Evolutionary conservation across 2,888 invertebrate species (phyloP), one percentile per base, ranked within the genome.

Genomic region (Erebia aethiops): DNA sequence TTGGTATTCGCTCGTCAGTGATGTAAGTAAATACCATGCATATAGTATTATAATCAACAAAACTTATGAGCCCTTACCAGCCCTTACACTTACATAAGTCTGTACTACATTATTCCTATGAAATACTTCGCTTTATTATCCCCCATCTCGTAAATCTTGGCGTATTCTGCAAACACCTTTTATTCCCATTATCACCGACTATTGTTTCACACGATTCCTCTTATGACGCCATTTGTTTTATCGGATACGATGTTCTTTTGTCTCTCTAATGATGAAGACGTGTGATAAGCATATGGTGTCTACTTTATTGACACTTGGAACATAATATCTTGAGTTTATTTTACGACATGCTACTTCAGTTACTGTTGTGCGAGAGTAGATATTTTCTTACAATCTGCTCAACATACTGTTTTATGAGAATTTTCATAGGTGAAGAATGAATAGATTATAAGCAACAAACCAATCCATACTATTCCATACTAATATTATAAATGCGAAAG

Each of bases 201-300:
- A 86, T 87, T 87, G 84, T 88, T 83, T 83, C 80, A 79, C 79
- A 75, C 81, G 80, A 82, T 83, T 84, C 81, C 82, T 79, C 81
- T 80, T 76, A 80, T 78, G 80, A 75, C 80, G 78, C 77, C 76
- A 79, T 79, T 74, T 79, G 77, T 79, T 73, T 68, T 67, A 77
- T 80, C 77, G 79, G 73, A 78, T 76, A 79, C 79, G 80, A 78
- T 77, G 75, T 74, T 75, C 76, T 79, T 82, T 78, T 81, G 78
- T 82, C 79, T 80, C 54, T 76, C 78, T 81, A 80, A 79, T 78
- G 78, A 77, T 74, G 68, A 43, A 63, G 65, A 49, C 66, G 71
- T 70, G 54, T 58, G 65, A 67, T 72, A 73, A 73, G 68, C 71
- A 65, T 73, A 70, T 56, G 66, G 57, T 18, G 58, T 57, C 56